phyloP scores from a whole-genome alignment of 2,797 vertebrate genomes.

The Tapirus indicus region DNA sequence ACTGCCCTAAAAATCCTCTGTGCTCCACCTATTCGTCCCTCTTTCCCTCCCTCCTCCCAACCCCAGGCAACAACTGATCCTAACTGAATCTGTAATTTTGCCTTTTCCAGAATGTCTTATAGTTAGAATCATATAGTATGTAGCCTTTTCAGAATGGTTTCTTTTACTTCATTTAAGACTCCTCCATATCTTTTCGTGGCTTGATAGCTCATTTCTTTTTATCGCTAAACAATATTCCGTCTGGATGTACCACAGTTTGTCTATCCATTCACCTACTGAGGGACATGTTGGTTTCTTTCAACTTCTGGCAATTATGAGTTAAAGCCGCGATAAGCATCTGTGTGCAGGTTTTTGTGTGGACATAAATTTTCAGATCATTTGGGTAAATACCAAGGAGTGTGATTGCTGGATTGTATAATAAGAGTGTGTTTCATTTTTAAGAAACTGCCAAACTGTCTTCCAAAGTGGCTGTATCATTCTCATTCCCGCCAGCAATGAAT shows the following conservation, averaged over 20 bases:
- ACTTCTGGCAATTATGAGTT: slow-evolving; percentile 23
- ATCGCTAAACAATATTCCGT: neutral
- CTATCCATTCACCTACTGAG: neutral
- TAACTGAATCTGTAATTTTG: slow-evolving; percentile 14
- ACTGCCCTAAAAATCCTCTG: neutral
- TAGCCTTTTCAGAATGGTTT: neutral
- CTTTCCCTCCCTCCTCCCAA: neutral
- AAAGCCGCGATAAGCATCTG: neutral
- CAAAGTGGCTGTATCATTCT: neutral
- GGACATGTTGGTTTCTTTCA: slow-evolving; percentile 18
- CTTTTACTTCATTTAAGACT: slow-evolving; percentile 16
- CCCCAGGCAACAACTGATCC: neutral
- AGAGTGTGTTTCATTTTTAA: slow-evolving; percentile 32
- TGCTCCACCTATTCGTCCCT: neutral
- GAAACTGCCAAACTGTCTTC: slow-evolving; percentile 9
- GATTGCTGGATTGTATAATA: neutral
- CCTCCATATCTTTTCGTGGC: neutral
- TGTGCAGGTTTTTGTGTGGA: slow-evolving; percentile 16
- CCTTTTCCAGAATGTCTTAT: neutral
- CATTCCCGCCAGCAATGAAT: neutral
- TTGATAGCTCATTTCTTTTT: slow-evolving; percentile 40
- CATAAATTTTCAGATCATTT: slow-evolving; percentile 25
- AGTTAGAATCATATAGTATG: neutral
- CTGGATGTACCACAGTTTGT: neutral
- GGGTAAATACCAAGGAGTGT: neutral